Conservation (phyloP, 2,888 invertebrate genomes). For the Terebella lapidaria region DNA sequence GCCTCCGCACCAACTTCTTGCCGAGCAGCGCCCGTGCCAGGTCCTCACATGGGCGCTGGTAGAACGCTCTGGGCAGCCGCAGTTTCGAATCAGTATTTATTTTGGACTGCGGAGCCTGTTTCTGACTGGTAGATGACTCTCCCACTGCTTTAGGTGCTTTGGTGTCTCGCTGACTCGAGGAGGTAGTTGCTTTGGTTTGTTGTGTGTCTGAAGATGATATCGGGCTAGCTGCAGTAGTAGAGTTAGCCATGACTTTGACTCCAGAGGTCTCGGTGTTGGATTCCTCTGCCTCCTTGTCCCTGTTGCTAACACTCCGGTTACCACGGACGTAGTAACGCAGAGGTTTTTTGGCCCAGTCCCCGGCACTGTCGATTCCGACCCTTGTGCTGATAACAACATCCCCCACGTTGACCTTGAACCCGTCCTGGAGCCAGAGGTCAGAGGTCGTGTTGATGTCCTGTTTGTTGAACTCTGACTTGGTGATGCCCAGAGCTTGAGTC, state of each 20-base stretch:
- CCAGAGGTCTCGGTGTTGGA: no score
- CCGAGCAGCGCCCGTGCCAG: conserved; percentile 63
- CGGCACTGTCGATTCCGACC: conserved; percentile 64
- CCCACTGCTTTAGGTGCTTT: no score
- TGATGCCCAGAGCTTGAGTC: conserved; percentile 63
- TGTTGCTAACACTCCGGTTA: conserved; percentile 55
- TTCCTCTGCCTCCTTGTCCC: conserved; percentile 59
- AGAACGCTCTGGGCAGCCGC: no score
- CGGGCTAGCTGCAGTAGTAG: no score
- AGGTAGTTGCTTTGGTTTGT: no score
- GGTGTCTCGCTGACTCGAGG: no score
- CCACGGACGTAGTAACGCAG: conserved; percentile 64
- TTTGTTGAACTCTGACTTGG: conserved; percentile 59
- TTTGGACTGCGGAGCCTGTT: no score
- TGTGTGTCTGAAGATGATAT: no score
- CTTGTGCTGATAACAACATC: conserved; percentile 58
- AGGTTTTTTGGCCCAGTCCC: conserved; percentile 63
- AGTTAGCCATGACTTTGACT: no score
- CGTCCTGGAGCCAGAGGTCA: conserved; percentile 59
- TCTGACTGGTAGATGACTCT: no score
- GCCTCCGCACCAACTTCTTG: conserved; percentile 59
- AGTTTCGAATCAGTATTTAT: no score
- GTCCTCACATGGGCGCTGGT: no score
- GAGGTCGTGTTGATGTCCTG: conserved; percentile 57
- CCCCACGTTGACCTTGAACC: conserved; percentile 28